Evolutionary conservation across 2,113 vertebrate genomes (phyloP).

Genomic region (Thalassarche chlororhynchos): DNA sequence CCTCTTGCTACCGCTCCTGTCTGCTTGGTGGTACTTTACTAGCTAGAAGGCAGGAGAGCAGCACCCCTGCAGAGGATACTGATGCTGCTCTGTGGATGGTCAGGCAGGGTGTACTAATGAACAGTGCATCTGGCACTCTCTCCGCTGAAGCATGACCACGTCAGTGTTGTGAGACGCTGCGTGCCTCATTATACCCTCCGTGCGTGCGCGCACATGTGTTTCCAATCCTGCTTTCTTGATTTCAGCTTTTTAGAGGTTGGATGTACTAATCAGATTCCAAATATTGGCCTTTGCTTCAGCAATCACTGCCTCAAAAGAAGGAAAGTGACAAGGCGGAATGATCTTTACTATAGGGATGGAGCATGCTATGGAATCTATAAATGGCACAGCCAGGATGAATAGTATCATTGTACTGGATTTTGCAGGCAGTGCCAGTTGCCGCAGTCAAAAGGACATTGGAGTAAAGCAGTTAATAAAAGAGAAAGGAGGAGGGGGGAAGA

Average conservation of each 20-base stretch:
- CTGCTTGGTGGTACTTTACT: neutral
- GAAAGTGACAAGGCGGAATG: constrained; percentile 55
- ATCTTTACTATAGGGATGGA: constrained; percentile 61
- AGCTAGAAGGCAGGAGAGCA: neutral
- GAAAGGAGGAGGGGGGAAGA: neutral
- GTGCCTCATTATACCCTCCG: neutral
- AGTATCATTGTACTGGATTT: constrained; percentile 53
- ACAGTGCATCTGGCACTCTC: neutral
- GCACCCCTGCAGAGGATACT: neutral
- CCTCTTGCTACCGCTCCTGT: neutral
- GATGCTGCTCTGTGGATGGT: neutral
- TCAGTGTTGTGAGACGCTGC: neutral
- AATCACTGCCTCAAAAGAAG: constrained; percentile 49
- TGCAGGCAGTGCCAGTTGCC: constrained; percentile 32
- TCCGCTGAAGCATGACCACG: neutral
- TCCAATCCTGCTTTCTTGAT: neutral
- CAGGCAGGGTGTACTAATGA: neutral
- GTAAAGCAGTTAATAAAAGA: constrained; percentile 54
- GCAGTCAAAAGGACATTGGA: constrained; percentile 40
- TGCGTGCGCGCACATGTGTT: fast-evolving
- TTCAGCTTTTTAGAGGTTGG: neutral
- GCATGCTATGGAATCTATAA: constrained; percentile 60
- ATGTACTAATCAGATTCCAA: constrained; percentile 23
- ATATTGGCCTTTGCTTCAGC: constrained; percentile 52
- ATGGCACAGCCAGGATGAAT: constrained; percentile 63